These are phyloP conservation scores for Hirtodrosophila histrioides DNA, from an alignment of 2,888 invertebrate genomes.

Conservation along the genomic window DNA sequence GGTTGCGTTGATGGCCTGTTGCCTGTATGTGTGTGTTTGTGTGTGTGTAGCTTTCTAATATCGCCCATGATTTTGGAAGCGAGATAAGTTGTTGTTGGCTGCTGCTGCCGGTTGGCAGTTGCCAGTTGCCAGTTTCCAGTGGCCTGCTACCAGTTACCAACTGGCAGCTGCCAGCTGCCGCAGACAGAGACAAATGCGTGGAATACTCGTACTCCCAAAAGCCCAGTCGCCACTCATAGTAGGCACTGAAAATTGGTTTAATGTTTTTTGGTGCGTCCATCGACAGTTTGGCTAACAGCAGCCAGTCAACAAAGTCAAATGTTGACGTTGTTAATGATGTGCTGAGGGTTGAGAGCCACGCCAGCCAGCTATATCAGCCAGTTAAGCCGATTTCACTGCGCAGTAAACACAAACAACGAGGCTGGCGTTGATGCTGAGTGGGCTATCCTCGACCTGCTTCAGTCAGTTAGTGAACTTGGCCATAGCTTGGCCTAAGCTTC, in stretches of 20 bases:
- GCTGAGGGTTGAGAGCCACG: constrained; percentile 23
- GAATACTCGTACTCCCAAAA: constrained; percentile 14
- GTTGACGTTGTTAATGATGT: constrained; percentile 77
- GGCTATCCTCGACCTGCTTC: constrained; percentile 1
- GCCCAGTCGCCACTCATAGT: constrained; percentile 30
- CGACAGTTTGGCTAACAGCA: constrained; percentile 54
- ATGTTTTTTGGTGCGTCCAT: constrained; percentile 62
- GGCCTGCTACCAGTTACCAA: constrained; percentile 26
- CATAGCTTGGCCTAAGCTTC: constrained; percentile 23
- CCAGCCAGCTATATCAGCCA: constrained; percentile 6
- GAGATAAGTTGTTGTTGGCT: constrained; percentile 51
- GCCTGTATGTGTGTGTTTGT: constrained; percentile 35
- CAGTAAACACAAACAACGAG: constrained; percentile 40
- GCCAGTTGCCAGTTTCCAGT: constrained; percentile 1
- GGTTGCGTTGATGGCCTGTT: constrained; percentile 63
- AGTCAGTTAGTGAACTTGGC: constrained; percentile 60
- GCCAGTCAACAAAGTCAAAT: constrained; percentile 74
- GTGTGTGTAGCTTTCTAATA: constrained; percentile 66
- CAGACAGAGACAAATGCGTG: constrained; percentile 72
- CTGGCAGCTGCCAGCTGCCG: constrained; percentile 54
- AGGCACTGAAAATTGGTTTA: constrained; percentile 72
- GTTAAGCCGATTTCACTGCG: constrained; percentile 48
- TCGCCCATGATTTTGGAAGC: constrained; percentile 63
- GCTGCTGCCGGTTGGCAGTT: constrained; percentile 25
- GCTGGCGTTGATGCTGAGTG: neutral